Percentiles rank a stretch among this genome's conserved stretches.
These are phyloP conservation scores for Tineola bisselliella DNA, from an alignment of 2,888 invertebrate genomes.

Conservation along the genomic window DNA sequence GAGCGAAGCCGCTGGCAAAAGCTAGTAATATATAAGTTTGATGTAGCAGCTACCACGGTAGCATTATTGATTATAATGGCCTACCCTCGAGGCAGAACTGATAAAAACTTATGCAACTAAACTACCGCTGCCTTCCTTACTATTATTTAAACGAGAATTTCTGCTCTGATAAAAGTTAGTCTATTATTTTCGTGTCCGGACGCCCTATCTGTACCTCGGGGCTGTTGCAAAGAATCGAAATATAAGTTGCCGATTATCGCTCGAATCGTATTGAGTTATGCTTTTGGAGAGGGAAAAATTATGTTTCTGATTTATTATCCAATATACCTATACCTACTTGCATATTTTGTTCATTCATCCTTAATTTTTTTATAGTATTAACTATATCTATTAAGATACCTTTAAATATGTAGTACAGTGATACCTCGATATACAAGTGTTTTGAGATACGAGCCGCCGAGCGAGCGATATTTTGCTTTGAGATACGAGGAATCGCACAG, in stretches of 20 bases:
- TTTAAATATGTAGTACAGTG: too few relatives aligned
- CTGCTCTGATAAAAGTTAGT: constrained; percentile 46
- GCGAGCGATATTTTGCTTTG: too few relatives aligned
- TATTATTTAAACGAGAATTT: constrained; percentile 42
- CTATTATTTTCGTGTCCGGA: constrained; percentile 38
- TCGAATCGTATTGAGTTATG: constrained; percentile 45
- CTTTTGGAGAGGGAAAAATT: not conserved
- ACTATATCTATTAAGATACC: too few relatives aligned
- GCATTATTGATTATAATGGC: constrained; percentile 34
- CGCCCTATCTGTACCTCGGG: constrained; percentile 26
- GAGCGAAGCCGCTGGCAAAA: too few relatives aligned
- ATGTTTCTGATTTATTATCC: too few relatives aligned
- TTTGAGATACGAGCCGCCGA: too few relatives aligned
- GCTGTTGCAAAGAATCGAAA: constrained; percentile 23
- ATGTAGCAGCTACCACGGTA: not conserved
- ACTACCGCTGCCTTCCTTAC: constrained; percentile 23
- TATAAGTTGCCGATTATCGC: constrained; percentile 22
- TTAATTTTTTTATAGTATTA: too few relatives aligned
- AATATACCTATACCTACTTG: too few relatives aligned
- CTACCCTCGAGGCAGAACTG: constrained; percentile 33
- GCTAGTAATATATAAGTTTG: not conserved
- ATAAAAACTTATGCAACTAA: constrained; percentile 41
- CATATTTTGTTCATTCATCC: too few relatives aligned
- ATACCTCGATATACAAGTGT: too few relatives aligned
- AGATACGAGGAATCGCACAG: too few relatives aligned